These are phyloP conservation scores for Dolichallabes microphthalmus DNA, from an alignment of 2,113 vertebrate genomes.

Conservation along the genomic window DNA sequence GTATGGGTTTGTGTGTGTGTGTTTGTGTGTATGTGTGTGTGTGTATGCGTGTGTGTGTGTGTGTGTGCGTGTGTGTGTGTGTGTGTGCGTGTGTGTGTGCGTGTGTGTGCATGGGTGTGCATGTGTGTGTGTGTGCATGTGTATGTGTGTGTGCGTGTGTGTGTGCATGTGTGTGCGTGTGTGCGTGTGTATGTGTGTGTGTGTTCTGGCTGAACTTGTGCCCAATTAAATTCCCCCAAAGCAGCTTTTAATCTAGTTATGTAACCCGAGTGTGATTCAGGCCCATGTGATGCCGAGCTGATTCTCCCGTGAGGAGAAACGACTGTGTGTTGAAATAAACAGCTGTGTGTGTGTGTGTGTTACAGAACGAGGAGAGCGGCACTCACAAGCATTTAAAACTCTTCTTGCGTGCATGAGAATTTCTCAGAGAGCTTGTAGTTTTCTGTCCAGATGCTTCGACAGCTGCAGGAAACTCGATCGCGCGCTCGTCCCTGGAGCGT, in stretches of 20 bases:
- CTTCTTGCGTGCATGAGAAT: conserved; percentile 59
- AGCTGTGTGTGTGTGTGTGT: not conserved
- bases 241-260: conserved; percentile 37
- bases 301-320: conserved; percentile 47
- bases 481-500: conserved; percentile 45
- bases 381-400: conserved; percentile 30
- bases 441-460: conserved; percentile 55
- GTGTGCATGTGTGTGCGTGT: not conserved
- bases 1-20: too few relatives aligned
- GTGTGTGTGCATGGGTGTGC: too few relatives aligned
- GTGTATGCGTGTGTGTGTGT: too few relatives aligned
- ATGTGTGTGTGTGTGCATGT: too few relatives aligned
- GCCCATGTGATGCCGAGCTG: conserved; percentile 52
- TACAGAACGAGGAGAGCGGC: not conserved
- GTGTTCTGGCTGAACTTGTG: not conserved
- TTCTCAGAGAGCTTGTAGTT: conserved; percentile 58
- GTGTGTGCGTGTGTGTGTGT: too few relatives aligned
- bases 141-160: too few relatives aligned
- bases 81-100: too few relatives aligned
- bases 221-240: conserved; percentile 3
- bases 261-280: conserved; percentile 46
- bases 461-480: conserved; percentile 70
- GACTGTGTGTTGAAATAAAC: not conserved
- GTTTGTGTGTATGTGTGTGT: too few relatives aligned
- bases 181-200: not conserved